Evolutionary conservation across 2,113 vertebrate genomes (phyloP).

Genomic region (Columba livia): DNA sequence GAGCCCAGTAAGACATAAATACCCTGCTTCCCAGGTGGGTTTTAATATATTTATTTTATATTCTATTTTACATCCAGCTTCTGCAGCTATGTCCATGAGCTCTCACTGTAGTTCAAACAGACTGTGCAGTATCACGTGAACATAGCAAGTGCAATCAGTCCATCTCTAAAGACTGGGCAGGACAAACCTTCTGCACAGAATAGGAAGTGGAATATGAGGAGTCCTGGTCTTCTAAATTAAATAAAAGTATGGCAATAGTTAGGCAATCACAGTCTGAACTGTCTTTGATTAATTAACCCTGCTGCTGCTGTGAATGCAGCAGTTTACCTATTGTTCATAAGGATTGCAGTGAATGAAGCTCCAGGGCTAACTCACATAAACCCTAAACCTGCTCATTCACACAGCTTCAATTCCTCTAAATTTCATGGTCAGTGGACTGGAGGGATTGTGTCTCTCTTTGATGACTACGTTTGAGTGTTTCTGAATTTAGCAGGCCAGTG

Average conservation of each 20-base stretch:
- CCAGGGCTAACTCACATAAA: not conserved
- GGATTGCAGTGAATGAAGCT: not conserved
- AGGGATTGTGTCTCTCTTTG: not conserved
- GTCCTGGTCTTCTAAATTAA: not conserved
- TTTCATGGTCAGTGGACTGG: not conserved
- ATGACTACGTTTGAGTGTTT: not conserved
- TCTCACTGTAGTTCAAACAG: not conserved
- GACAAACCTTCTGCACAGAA: not conserved
- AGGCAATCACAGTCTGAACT: not conserved
- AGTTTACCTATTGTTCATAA: not conserved
- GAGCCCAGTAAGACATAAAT: not conserved
- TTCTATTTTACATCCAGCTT: not conserved
- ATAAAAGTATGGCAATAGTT: not conserved
- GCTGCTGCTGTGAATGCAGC: not conserved
- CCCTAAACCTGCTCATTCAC: not conserved
- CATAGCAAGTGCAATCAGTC: fast-evolving
- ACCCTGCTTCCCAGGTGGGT: not conserved
- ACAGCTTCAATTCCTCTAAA: not conserved
- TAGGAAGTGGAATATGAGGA: not conserved
- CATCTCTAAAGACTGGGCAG: not conserved
- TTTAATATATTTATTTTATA: not conserved
- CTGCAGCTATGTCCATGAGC: not conserved
- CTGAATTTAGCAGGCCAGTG: not conserved
- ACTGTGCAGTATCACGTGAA: not conserved
- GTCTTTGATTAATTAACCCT: not conserved